These are phyloP conservation scores for Prosopocoilus inquinatus DNA, from an alignment of 2,888 invertebrate genomes.

Conservation along the genomic window DNA sequence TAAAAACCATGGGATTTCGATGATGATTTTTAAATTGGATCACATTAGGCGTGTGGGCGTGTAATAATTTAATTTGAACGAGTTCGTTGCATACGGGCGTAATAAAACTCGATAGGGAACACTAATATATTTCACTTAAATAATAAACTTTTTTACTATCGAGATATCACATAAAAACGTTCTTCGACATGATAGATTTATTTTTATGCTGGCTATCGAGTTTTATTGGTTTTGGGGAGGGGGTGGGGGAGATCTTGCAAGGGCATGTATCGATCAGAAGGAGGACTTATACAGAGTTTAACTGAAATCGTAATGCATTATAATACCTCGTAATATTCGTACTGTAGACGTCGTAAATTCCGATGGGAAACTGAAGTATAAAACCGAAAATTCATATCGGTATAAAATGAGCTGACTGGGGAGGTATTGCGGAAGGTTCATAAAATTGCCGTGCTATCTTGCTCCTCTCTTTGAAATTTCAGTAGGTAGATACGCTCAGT, in stretches of 20 bases:
- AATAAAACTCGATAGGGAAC: too few relatives aligned
- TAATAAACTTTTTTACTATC: conserved; percentile 21
- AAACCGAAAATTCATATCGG: conserved; percentile 27
- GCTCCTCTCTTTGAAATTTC: conserved; percentile 22
- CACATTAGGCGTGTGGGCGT: too few relatives aligned
- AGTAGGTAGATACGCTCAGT: conserved; percentile 25
- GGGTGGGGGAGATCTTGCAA: too few relatives aligned
- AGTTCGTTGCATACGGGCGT: too few relatives aligned
- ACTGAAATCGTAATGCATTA: conserved; percentile 22
- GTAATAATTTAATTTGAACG: too few relatives aligned
- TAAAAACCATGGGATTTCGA: too few relatives aligned
- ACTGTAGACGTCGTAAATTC: conserved; percentile 21
- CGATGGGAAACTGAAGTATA: conserved; percentile 22
- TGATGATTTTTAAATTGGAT: too few relatives aligned
- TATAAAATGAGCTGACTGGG: conserved; percentile 28
- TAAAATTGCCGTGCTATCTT: conserved; percentile 20
- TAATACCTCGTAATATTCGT: conserved; percentile 23
- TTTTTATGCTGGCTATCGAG: conserved; percentile 32
- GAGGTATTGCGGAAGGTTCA: conserved; percentile 24
- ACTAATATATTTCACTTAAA: conserved; percentile 15
- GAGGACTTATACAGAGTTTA: background rate
- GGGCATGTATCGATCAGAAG: conserved; percentile 11
- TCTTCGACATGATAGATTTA: conserved; percentile 33
- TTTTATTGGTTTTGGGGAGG: conserved; percentile 29
- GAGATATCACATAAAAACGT: conserved; percentile 27